phyloP scores from a whole-genome alignment of 2,888 invertebrate species.

The Eristalinus sepulchralis region DNA sequence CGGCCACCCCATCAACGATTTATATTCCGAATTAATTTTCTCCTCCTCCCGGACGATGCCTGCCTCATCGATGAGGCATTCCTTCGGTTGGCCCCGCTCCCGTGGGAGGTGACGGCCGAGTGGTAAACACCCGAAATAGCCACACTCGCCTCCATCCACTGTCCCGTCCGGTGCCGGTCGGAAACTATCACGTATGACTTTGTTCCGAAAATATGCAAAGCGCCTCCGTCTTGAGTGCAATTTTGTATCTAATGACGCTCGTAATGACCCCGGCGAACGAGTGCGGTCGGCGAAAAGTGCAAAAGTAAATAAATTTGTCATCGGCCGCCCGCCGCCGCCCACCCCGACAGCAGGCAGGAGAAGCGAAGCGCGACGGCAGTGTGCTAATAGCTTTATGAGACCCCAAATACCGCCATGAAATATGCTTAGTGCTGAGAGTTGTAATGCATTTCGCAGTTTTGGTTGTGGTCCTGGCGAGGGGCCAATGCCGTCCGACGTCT shows the following conservation, averaged over 20 bases:
- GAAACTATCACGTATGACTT: background rate
- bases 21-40: slow-evolving; percentile 24
- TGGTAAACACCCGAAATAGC: background rate
- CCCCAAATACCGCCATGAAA: slow-evolving; percentile 30
- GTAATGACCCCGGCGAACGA: background rate
- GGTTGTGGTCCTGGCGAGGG: slow-evolving; percentile 40
- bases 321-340: background rate
- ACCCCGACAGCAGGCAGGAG: background rate
- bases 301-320: slow-evolving; percentile 54
- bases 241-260: slow-evolving; percentile 51
- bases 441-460: slow-evolving; percentile 48
- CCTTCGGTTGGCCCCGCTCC: background rate
- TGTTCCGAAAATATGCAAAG: slow-evolving; percentile 27
- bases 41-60: background rate
- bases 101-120: background rate
- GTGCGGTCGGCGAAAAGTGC: slow-evolving; percentile 16
- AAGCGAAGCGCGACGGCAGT: background rate
- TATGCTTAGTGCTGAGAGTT: slow-evolving; percentile 2
- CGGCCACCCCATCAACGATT: slow-evolving; percentile 1
- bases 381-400: slow-evolving; percentile 49
- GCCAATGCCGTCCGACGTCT: slow-evolving; percentile 39
- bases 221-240: slow-evolving; percentile 30
- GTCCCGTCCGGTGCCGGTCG: background rate
- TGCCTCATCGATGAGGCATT: background rate
- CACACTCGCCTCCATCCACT: background rate